Evolutionary conservation across 2,113 vertebrate species (phyloP), one percentile per base, ranked within the genome.

Genomic region (Neogale vison): DNA sequence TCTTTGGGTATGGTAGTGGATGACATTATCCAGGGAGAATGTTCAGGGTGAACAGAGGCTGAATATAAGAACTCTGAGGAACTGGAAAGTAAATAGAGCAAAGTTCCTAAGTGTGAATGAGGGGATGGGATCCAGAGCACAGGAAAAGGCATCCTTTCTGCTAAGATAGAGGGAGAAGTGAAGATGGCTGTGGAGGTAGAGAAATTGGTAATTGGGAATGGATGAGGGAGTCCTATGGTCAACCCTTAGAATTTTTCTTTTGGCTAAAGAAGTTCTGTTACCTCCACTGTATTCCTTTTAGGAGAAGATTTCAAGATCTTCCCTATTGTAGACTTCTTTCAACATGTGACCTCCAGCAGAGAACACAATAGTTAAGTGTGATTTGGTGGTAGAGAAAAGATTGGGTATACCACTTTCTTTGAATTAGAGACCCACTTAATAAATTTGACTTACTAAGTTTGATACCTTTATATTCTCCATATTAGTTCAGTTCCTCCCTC

Each of bases 321-420:
- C 21, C 23, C 36, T 9, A 55, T 96, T 80, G 14, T 96, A 74
- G 47, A 87, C 29, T 87, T 65, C 23, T 59, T 29, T 95, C 14
- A 90, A 52, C n/a, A 96, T 11, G 13, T 93, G 69, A 47, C 29
- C 45, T n/a, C 20, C 55, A 81, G 31, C 23, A 63, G 20, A 61
- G n/a, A 45, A 96, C 10, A 79, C 3, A 93, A 15, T 90, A 97
- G 3, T 45, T 17, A 91, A 42, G 14, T 81, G 21, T 86, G 57
- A 52, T 83, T 31, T 97, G 31, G 31, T 74, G 88, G 39, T 89
- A 52, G 42, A 92, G n/a, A 92, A 13, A 91, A 88, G 34, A 85
- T 65, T 95, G 63, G 79, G 34, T 95, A 92, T 92, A 88, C 36
- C 15, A 29, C 17, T 96, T 94, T 57, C 6, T 52, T 92, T 97